These are phyloP conservation scores for Lysandra coridon DNA, from an alignment of 2,888 invertebrate species.

Conservation along the genomic window DNA sequence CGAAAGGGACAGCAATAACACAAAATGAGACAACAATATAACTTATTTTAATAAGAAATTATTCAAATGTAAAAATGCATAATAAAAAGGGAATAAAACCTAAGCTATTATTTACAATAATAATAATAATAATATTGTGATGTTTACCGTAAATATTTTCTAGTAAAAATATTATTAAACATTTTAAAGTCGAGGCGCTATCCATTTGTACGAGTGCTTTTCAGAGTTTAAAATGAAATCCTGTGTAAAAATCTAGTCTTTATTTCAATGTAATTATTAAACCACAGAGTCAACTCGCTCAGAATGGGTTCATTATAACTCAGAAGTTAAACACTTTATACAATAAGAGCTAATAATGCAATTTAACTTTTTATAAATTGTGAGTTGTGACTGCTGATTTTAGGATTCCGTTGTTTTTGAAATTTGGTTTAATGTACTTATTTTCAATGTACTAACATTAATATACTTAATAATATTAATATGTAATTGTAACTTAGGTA, in stretches of 20 bases:
- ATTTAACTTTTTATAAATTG: constrained; percentile 13
- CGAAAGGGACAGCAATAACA: no score
- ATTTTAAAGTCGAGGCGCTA: background rate
- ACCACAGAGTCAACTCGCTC: constrained; percentile 9
- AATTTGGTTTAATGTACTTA: no score
- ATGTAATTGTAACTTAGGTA: no score
- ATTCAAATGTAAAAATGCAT: no score
- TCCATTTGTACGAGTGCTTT: constrained; percentile 5
- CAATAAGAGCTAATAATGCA: constrained; percentile 18
- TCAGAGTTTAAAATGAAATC: background rate
- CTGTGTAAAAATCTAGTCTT: background rate
- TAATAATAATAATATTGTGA: no score
- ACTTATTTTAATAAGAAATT: no score
- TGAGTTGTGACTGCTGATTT: background rate
- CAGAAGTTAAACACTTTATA: constrained; percentile 9
- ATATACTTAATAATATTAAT: no score
- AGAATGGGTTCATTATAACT: constrained; percentile 26
- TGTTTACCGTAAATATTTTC: background rate
- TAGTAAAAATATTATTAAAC: background rate
- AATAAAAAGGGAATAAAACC: no score
- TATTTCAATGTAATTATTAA: constrained; percentile 28
- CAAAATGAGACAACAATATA: no score
- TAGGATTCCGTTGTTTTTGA: no score
- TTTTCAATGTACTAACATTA: no score
- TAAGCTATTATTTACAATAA: no score